Evolutionary conservation across 2,113 vertebrate species (phyloP).

Genomic region (Australoheros scitulus): DNA sequence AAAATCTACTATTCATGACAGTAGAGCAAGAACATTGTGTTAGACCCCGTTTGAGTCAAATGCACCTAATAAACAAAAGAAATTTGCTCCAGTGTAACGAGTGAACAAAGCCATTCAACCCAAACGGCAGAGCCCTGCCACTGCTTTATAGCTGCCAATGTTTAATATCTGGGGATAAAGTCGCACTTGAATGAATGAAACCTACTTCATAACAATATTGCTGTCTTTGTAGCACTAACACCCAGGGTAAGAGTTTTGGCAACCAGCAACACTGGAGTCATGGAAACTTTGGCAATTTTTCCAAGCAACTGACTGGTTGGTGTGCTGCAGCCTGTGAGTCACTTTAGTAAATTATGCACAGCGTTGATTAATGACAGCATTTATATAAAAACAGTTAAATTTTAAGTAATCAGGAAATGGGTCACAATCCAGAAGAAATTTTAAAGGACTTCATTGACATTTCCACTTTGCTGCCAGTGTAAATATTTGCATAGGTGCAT

Average conservation of each 20-base stretch:
- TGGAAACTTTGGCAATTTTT: constrained; percentile 4
- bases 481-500: neutral
- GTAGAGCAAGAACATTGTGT: too few relatives aligned
- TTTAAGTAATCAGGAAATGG: neutral
- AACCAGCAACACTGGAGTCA: neutral
- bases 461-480: neutral
- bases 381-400: neutral
- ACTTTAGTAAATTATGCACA: neutral
- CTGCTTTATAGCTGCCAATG: neutral
- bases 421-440: neutral
- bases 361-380: constrained; percentile 3
- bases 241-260: neutral
- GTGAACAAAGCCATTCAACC: neutral
- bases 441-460: neutral
- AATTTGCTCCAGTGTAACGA: neutral
- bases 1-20: too few relatives aligned
- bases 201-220: neutral
- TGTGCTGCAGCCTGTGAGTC: neutral
- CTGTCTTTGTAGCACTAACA: neutral
- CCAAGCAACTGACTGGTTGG: neutral
- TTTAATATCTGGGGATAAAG: too few relatives aligned
- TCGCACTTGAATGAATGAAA: neutral
- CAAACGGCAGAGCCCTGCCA: neutral
- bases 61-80: neutral
- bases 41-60: too few relatives aligned